phyloP scores from a whole-genome alignment of 2,113 vertebrate species.

The Phaetusa simplex region DNA sequence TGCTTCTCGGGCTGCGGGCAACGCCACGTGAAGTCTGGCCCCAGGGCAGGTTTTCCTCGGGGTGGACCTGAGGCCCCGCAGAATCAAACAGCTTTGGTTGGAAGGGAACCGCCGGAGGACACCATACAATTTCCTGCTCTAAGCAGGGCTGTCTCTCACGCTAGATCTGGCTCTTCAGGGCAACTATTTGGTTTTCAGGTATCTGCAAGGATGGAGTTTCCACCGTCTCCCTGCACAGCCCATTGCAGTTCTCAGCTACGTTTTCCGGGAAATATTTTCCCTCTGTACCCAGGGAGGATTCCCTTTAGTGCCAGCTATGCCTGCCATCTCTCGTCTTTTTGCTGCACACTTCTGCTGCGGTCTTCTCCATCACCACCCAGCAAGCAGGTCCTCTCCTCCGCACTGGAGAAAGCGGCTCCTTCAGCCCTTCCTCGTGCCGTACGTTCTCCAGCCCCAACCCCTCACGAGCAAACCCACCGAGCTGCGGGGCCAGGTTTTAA shows the following conservation, averaged over 20 bases:
- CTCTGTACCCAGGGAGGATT: not conserved
- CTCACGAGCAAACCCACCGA: fast-evolving
- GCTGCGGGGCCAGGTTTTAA: not conserved
- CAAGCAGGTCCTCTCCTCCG: not conserved
- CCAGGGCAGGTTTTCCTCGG: not conserved
- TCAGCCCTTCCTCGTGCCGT: not conserved
- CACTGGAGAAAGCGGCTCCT: not conserved
- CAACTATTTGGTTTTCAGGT: not conserved
- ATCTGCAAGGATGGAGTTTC: not conserved
- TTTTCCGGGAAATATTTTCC: not conserved
- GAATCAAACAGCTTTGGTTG: not conserved
- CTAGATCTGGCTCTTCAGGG: not conserved
- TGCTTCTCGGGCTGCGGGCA: not conserved
- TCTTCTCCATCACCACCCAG: not conserved
- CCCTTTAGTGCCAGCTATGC: not conserved
- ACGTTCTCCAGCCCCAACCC: not conserved
- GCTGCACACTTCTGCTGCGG: not conserved
- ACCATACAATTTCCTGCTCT: not conserved
- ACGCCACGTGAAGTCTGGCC: fast-evolving
- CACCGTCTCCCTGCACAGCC: not conserved
- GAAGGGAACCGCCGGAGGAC: not conserved
- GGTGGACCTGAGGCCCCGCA: not conserved
- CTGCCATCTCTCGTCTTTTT: not conserved
- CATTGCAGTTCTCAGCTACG: not conserved
- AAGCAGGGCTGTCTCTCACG: not conserved